Evolutionary conservation across 30 jellyfish, hydroid and myxozoan species (phyloP), one percentile per base, ranked within the genome.

Genomic region (Aurelia sp.): DNA sequence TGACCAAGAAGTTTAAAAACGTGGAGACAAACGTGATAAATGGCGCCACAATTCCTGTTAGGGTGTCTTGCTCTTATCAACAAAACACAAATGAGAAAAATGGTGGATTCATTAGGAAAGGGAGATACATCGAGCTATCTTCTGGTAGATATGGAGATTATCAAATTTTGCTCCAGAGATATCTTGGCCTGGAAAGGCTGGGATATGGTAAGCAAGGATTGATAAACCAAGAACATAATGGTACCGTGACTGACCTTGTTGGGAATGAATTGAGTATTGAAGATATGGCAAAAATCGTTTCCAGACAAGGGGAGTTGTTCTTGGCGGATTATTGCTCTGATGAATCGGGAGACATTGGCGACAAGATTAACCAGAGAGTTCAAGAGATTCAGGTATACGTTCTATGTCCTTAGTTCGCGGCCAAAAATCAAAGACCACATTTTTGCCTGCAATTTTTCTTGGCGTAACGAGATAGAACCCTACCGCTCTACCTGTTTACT

Each of bases 381-480:
- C 64, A 63, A 47, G 50, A 79, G 21, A 79, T 79, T 21, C 89
- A 79, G 89, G 87, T 76, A n/a, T n/a, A n/a, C 30, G 38, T 12
- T 24, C 0, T 40, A 31, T n/a, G 8, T 19, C 33, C n/a, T 63
- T 12, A 1, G 35, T 63, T 27, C 33, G 33, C 33, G 33, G 33
- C 33, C 33, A 27, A 27, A 27, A 27, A 2, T 27, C 2, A 1
- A 27, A 27, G 33, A 1, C 33, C 33, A 27, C 33, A 27, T 27
- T 27, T 27, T 2, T 27, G 33, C 2, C 33, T 27, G 2, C 33
- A 27, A 27, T 1, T 1, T 27, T 27, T 27, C 33, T 27, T 27
- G 33, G 33, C 33, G 33, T 27, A 27, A 27, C 33, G 2, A 27
- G 33, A 27, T 27, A 2, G 33, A 27, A 27, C 33, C 33, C 33